Conservation (phyloP, 2,797 vertebrate genomes). For the Falco naumanni region DNA sequence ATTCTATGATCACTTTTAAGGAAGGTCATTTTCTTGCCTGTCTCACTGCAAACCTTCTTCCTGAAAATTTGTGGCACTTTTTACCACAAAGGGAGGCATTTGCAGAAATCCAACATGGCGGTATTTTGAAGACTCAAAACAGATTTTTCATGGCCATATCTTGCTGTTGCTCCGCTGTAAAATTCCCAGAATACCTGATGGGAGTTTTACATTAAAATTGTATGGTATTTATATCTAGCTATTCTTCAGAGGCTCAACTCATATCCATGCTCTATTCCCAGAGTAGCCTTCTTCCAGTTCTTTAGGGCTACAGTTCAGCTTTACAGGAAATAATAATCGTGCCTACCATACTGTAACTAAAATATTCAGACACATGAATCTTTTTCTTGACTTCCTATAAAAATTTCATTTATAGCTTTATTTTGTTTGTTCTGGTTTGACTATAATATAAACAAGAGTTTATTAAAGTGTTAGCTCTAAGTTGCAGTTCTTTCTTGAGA, state of each 20-base stretch:
- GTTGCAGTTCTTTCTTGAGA: conserved; percentile 6
- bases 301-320: conserved; percentile 3
- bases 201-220: conserved; percentile 6
- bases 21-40: background rate
- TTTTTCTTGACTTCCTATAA: conserved; percentile 61
- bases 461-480: conserved; percentile 27
- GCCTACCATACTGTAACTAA: conserved; percentile 50
- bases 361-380: conserved; percentile 65
- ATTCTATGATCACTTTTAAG: background rate
- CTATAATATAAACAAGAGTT: conserved; percentile 44
- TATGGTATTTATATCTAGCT: conserved; percentile 25
- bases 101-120: background rate
- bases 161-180: background rate
- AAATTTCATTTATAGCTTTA: conserved; percentile 49
- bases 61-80: background rate
- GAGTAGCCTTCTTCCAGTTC: conserved; percentile 15
- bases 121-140: background rate
- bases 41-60: background rate
- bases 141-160: background rate
- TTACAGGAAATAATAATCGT: conserved; percentile 64
- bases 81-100: background rate
- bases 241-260: background rate
- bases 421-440: conserved; percentile 52
- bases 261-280: background rate
- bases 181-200: conserved; percentile 25